Percentiles rank a stretch among this genome's conserved stretches.
Conservation (phyloP, 2,888 invertebrate species). For the Seira musarum region DNA sequence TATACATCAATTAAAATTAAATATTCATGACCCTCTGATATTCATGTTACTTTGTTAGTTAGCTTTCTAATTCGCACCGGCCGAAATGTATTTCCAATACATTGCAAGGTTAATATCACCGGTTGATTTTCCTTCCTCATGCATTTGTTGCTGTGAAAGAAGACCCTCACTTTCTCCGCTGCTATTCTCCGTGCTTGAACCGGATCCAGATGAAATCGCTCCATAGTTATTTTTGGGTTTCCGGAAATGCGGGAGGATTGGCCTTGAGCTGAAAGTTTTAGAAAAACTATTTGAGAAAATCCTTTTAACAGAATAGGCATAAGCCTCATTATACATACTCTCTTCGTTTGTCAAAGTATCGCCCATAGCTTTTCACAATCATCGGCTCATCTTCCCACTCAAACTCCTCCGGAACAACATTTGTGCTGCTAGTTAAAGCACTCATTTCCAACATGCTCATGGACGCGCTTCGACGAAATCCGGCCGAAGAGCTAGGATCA, state of each 20-base stretch:
- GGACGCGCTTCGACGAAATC: constrained; percentile 58
- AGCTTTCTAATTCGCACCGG: constrained; percentile 80
- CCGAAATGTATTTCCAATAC: constrained; percentile 73
- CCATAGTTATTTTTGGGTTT: constrained; percentile 52
- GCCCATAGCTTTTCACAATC: constrained; percentile 60
- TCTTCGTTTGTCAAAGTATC: constrained; percentile 35
- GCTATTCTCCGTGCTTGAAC: constrained; percentile 10
- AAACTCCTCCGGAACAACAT: constrained; percentile 56
- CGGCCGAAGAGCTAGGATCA: background rate
- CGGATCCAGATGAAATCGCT: constrained; percentile 33
- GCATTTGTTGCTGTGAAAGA: constrained; percentile 24
- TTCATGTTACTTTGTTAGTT: no score
- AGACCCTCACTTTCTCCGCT: constrained; percentile 31
- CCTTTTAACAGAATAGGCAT: background rate
- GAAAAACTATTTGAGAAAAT: background rate
- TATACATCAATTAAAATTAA: no score
- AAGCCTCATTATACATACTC: constrained; percentile 16
- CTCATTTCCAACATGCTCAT: constrained; percentile 56
- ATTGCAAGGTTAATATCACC: constrained; percentile 55
- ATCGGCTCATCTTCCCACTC: constrained; percentile 61
- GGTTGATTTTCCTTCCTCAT: constrained; percentile 57
- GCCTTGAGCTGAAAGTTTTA: constrained; percentile 31
- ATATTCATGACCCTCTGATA: no score
- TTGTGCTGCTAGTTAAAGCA: constrained; percentile 27
- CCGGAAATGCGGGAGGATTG: constrained; percentile 35